Evolutionary conservation across 2,888 invertebrate species (phyloP).

Genomic region (Cyclophora albipunctata): DNA sequence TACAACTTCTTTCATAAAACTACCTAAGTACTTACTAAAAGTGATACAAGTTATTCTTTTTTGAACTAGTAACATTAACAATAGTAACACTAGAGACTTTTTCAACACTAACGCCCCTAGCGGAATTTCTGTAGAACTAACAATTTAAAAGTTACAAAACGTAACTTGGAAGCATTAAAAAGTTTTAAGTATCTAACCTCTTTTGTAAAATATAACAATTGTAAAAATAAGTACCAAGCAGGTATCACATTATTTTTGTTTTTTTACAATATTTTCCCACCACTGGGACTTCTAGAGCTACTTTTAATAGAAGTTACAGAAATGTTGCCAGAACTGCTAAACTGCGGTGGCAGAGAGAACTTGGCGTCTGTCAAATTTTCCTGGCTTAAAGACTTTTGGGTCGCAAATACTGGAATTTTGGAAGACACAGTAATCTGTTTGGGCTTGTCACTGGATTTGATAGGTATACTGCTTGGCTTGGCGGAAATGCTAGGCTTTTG

Average conservation of each 20-base stretch:
- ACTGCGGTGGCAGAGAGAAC: conserved; percentile 52
- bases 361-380: conserved; percentile 62
- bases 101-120: no score
- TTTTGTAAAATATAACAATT: conserved; percentile 10
- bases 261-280: conserved; percentile 31
- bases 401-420: conserved; percentile 69
- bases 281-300: conserved; percentile 74
- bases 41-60: no score
- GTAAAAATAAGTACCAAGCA: conserved; percentile 17
- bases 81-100: no score
- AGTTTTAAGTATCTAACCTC: not conserved
- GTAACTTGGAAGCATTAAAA: no score
- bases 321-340: conserved; percentile 63
- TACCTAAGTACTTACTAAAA: not conserved
- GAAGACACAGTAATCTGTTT: conserved; percentile 56
- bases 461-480: conserved; percentile 68
- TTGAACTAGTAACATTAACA: no score
- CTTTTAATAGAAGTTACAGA: conserved; percentile 79
- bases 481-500: conserved; percentile 55
- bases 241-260: conserved; percentile 11
- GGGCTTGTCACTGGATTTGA: conserved; percentile 50
- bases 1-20: not conserved
- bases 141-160: no score
- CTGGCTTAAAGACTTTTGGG: conserved; percentile 66
- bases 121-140: no score